Percentiles rank a stretch among this genome's conserved stretches.
Conservation (phyloP, 2,888 invertebrate genomes). For the Campopleginae sp. region DNA sequence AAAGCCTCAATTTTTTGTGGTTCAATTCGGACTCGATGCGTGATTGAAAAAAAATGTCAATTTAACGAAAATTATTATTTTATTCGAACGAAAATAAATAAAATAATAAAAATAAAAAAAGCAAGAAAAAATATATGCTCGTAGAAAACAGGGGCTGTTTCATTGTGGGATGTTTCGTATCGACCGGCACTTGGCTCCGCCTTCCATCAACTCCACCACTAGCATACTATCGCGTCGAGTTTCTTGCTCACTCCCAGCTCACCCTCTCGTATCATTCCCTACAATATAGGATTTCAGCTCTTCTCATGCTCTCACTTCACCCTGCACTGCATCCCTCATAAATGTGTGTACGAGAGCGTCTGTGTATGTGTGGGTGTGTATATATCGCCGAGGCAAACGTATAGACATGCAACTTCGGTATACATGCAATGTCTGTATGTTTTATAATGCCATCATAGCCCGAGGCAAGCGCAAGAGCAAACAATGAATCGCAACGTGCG, state of each 20-base stretch:
- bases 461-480: constrained; percentile 43
- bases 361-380: not conserved
- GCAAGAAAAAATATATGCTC: not conserved
- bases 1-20: too few species aligned
- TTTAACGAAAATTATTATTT: not conserved
- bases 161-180: constrained; percentile 78
- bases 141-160: constrained; percentile 72
- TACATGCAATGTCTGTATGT: not conserved
- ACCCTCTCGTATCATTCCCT: constrained; percentile 28
- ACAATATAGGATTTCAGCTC: not conserved
- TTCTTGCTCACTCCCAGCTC: constrained; percentile 40
- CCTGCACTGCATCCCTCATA: constrained; percentile 19
- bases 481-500: constrained; percentile 51
- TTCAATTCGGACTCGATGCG: too few species aligned
- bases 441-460: not conserved
- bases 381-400: not conserved
- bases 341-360: not conserved
- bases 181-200: constrained; percentile 78
- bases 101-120: too few species aligned
- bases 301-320: constrained; percentile 9
- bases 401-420: not conserved
- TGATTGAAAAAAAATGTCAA: too few species aligned
- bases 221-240: constrained; percentile 64
- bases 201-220: constrained; percentile 70
- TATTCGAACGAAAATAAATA: not conserved